Base-by-base conservation (phyloP, 1,140 invertebrate genomes). In the Rhagoletis pomonella region DNA sequence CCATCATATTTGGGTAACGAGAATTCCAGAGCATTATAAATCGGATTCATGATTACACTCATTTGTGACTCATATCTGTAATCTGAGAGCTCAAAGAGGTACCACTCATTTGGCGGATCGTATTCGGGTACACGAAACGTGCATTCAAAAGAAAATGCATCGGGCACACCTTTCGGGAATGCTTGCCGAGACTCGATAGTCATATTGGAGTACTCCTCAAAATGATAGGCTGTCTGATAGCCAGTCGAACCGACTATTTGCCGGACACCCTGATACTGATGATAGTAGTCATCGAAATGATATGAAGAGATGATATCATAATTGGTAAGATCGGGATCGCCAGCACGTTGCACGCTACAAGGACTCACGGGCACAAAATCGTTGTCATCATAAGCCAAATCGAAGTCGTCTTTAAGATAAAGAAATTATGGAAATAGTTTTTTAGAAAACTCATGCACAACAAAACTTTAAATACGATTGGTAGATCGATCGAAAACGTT, bases 291-390 rank as follows among this genome's bases (percentile, higher is more conserved):
- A 91, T 97, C 97, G 88, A 97, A 91, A 65, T 94, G 94, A 90
- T 96, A 97, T 88, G 96, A 95, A 58, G 96, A 94, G 86, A 98
- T 97, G 58, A 97, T 95, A 92, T 98, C 97, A 89, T 96, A 96
- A 0, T 95, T 95, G 89, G 96, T 95, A 17, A 97, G 94, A 93
- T 97, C 96, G 88, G 96, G 95, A 90, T 97, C 96, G 9, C 96
- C 96, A 2, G 95, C 95, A 89, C 94, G 94, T 88, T 95, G 95
- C 55, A 95, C 94, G 0, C 95, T 94, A 89, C 96, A 97, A 0
- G 96, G 95, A 0, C 93, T 93, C 14, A 88, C 89, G 7, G 84
- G 87, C 59, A 73, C 73, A 55, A 85, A 89, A n/a, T 89, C 88
- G 14, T 87, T 87, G 3, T 88, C 64, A 17, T 89, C 88, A 58